Percentiles rank a stretch among this genome's conserved stretches.
phyloP scores from a whole-genome alignment of 2,113 vertebrate species.

The Vimba vimba region DNA sequence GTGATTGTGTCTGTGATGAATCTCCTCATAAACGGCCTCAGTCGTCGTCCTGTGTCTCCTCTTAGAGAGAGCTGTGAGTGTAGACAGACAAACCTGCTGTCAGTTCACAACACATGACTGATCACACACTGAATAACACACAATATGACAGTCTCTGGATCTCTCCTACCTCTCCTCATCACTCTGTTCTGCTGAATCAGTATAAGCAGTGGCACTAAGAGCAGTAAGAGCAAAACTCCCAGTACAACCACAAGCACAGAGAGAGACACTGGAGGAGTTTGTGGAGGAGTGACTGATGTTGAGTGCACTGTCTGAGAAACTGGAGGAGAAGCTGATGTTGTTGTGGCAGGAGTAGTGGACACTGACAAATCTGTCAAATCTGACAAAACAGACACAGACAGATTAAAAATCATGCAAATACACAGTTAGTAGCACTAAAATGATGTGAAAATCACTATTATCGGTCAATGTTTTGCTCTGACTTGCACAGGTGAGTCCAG shows the following conservation, averaged over 20 bases:
- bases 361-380: background rate
- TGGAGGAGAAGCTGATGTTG: background rate
- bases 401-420: no score
- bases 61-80: conserved; percentile 28
- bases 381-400: background rate
- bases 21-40: conserved; percentile 31
- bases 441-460: no score
- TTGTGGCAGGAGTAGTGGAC: conserved; percentile 3
- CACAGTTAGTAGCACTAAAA: no score
- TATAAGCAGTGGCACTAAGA: conserved; percentile 25
- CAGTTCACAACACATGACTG: conserved; percentile 17
- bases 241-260: background rate
- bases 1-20: conserved; percentile 14
- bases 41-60: background rate
- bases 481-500: no score
- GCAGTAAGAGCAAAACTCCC: conserved; percentile 6
- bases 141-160: conserved; percentile 2
- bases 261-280: background rate
- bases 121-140: conserved; percentile 11
- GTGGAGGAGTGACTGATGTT: background rate
- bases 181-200: conserved; percentile 17
- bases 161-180: conserved; percentile 38
- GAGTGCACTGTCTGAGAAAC: background rate
- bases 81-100: background rate
- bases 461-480: no score